Evolutionary conservation across 2,113 vertebrate species (phyloP).

Genomic region (Ginglymostoma cirratum): DNA sequence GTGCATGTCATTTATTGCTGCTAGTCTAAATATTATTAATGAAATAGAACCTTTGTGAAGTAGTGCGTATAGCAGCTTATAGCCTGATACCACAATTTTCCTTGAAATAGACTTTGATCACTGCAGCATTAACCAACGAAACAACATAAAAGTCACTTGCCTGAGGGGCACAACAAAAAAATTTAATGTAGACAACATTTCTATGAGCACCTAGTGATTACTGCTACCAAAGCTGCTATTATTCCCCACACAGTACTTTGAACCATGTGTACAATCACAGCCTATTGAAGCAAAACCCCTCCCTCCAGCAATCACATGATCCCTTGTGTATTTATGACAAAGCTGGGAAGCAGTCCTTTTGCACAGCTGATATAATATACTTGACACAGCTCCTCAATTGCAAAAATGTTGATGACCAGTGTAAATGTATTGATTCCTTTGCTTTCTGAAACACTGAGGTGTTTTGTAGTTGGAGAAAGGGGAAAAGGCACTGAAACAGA

Average conservation of each 20-base stretch:
- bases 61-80: constrained; percentile 32
- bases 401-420: constrained; percentile 57
- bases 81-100: constrained; percentile 46
- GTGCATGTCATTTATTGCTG: constrained; percentile 35
- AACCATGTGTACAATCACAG: constrained; percentile 44
- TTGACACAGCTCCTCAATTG: constrained; percentile 56
- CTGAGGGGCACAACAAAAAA: constrained; percentile 43
- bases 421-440: constrained; percentile 61
- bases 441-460: constrained; percentile 52
- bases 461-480: constrained; percentile 58
- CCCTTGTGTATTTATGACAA: constrained; percentile 42
- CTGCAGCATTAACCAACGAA: constrained; percentile 46
- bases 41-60: constrained; percentile 28
- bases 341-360: constrained; percentile 40
- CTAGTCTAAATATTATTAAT: constrained; percentile 39
- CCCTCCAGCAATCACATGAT: constrained; percentile 44
- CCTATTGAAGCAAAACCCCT: constrained; percentile 44
- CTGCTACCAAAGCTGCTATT: constrained; percentile 36
- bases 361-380: constrained; percentile 49
- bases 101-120: constrained; percentile 55
- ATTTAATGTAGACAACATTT: constrained; percentile 41
- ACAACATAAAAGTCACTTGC: constrained; percentile 46
- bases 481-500: constrained; percentile 63
- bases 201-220: constrained; percentile 37
- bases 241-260: constrained; percentile 42